Percentiles rank a stretch among this genome's conserved stretches.
These are phyloP conservation scores for Hydropsyche betteni DNA, from an alignment of 2,888 invertebrate species.

Conservation along the genomic window DNA sequence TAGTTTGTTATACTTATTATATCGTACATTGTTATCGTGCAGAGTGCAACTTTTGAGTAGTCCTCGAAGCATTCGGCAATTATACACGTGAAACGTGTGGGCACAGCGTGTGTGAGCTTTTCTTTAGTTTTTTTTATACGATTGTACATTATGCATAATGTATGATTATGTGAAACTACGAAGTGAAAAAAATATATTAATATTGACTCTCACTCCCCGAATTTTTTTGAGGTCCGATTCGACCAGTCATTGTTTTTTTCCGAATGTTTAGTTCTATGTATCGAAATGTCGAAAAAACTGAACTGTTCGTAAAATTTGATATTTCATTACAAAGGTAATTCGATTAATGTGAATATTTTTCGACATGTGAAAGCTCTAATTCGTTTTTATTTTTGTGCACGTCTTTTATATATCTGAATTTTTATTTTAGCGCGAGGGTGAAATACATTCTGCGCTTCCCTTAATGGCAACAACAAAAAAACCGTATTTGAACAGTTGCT, in stretches of 20 bases:
- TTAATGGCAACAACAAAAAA: constrained; percentile 41
- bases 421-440: constrained; percentile 10
- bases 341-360: too few species aligned
- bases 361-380: too few species aligned
- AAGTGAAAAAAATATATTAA: not conserved
- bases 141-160: constrained; percentile 25
- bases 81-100: not conserved
- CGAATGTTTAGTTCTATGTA: not conserved
- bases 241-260: constrained; percentile 27
- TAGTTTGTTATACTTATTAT: constrained; percentile 7
- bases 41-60: not conserved
- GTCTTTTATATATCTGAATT: not conserved
- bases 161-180: constrained; percentile 27
- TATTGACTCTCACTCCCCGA: constrained; percentile 18
- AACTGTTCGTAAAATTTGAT: too few species aligned
- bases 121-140: not conserved
- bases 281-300: too few species aligned
- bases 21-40: not conserved
- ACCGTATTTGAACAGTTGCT: constrained; percentile 50
- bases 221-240: not conserved
- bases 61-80: not conserved
- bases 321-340: too few species aligned
- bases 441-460: constrained; percentile 12
- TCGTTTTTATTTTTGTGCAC: too few species aligned
- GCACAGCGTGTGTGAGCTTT: too few species aligned